phyloP scores from a whole-genome alignment of 1,140 invertebrate species.

The Latrodectus geometricus region DNA sequence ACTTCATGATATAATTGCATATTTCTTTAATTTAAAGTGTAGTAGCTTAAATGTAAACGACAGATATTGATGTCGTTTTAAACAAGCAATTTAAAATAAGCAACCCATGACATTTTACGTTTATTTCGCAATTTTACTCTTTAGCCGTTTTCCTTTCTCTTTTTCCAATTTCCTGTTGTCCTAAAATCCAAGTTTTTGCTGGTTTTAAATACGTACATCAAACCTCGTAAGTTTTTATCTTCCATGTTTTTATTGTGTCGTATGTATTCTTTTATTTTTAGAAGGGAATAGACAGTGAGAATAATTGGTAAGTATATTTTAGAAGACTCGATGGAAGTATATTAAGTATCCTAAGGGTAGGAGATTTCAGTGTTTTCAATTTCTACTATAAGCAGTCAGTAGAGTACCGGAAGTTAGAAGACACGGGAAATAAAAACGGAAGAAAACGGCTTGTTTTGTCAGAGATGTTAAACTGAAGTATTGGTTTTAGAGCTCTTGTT shows the following conservation, averaged over 20 bases:
- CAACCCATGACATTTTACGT: constrained; percentile 2
- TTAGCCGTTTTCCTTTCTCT: constrained; percentile 2
- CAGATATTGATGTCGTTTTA: no score
- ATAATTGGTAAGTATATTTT: constrained; percentile 25
- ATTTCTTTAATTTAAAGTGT: no score
- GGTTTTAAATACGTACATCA: constrained; percentile 1
- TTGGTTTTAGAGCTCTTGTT: constrained; percentile 25
- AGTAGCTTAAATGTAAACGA: no score
- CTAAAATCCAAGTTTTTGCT: constrained; percentile 6
- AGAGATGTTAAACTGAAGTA: constrained; percentile 27
- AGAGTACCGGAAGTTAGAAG: constrained; percentile 27
- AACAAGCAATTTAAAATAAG: not conserved
- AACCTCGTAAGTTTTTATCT: not conserved
- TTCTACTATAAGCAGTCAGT: constrained; percentile 1
- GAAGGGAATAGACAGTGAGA: not conserved
- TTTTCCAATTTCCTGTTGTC: constrained; percentile 51
- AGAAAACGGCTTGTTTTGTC: constrained; percentile 28
- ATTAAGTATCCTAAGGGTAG: constrained; percentile 29
- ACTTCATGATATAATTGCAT: constrained; percentile 21
- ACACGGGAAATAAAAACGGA: constrained; percentile 25
- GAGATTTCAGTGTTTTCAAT: constrained; percentile 14
- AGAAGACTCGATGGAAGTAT: constrained; percentile 1
- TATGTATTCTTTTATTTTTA: not conserved
- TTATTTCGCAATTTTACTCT: constrained; percentile 4
- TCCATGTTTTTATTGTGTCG: not conserved